Base-by-base conservation (phyloP, 2,113 vertebrate genomes). In the Cottus gobio region DNA sequence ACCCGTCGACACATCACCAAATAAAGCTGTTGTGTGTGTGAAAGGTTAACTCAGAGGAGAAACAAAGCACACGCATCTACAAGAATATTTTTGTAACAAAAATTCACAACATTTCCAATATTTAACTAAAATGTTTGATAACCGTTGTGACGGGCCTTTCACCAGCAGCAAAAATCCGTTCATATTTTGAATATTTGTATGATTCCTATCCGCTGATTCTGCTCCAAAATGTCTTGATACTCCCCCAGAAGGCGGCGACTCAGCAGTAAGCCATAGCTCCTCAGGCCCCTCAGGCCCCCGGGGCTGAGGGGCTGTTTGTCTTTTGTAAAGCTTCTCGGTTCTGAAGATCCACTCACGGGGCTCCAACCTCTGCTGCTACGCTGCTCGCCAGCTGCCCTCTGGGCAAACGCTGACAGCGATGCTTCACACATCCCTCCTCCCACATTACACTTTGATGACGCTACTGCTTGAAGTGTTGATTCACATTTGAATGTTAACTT, bases 401-500 rank as follows among this genome's bases (percentile, higher is more conserved):
- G 48, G 56, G 73, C 71, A 48, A 84, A 83, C 54, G 73, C 79
- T 78, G 80, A 71, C 67, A 79, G 70, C 24, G 73, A 77, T 65
- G 57, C 85, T 61, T 83, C 71, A 65, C 80, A 88, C 78, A 5
- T 74, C 70, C 82, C 71, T 48, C 71, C 72, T 76, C 80, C 71
- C 39, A 75, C 70, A 11, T 71, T 39, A 77, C 78, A 77, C 57
- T 87, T 80, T 66, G 56, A 88, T 76, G 76, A 69, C 50, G 88
- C 92, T 93, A 75, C 90, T 79, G 91, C 90, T 93, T 94, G 89
- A 91, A 85, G 90, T 93, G 90, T 87, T 92, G 46, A 88, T 75
- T 93, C 80, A 92, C 86, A 86, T 89, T 88, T 92, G 89, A 95
- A 93, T 94, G 93, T 94, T 95, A 92, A 92, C 85, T 94, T 91